These are phyloP conservation scores for Serrognathus titanus DNA, from an alignment of 2,888 invertebrate genomes.

Conservation along the genomic window DNA sequence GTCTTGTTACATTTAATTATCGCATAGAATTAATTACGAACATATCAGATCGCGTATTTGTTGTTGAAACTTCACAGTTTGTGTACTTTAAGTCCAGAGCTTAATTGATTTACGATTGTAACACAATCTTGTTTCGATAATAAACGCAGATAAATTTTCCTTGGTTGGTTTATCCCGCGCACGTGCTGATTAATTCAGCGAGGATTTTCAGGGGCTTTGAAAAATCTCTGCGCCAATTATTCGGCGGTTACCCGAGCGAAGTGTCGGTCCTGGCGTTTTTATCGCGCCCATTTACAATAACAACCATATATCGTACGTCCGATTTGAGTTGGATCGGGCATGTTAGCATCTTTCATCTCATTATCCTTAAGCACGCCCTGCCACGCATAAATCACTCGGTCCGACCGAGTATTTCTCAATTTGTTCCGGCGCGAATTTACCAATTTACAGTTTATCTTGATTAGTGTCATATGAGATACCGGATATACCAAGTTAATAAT, in stretches of 20 bases:
- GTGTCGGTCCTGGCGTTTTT: not conserved
- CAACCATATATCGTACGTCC: not conserved
- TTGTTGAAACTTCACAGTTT: not conserved
- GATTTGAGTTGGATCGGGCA: not conserved
- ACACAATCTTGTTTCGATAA: conserved; percentile 3
- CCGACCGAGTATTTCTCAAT: conserved; percentile 38
- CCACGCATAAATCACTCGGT: conserved; percentile 34
- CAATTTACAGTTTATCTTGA: conserved; percentile 39
- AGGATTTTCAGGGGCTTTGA: not conserved
- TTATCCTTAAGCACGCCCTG: conserved; percentile 19
- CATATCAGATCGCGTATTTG: not conserved
- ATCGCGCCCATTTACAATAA: conserved; percentile 1
- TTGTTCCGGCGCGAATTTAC: conserved; percentile 37
- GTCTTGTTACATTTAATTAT: not conserved
- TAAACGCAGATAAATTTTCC: not conserved
- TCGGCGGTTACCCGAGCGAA: not conserved
- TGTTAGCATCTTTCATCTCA: conserved; percentile 21
- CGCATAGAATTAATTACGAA: not conserved
- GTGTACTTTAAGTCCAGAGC: not conserved
- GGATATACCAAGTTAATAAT: not conserved
- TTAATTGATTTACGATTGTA: conserved; percentile 2
- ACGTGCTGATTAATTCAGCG: not conserved
- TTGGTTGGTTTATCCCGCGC: not conserved
- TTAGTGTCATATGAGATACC: conserved; percentile 28
- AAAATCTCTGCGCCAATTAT: not conserved